A percentile compares a stretch with the other conserved stretches of the same genome.
These are phyloP conservation scores for Rhimphoctona megacephalus DNA, from an alignment of 2,888 invertebrate genomes.

Conservation along the genomic window DNA sequence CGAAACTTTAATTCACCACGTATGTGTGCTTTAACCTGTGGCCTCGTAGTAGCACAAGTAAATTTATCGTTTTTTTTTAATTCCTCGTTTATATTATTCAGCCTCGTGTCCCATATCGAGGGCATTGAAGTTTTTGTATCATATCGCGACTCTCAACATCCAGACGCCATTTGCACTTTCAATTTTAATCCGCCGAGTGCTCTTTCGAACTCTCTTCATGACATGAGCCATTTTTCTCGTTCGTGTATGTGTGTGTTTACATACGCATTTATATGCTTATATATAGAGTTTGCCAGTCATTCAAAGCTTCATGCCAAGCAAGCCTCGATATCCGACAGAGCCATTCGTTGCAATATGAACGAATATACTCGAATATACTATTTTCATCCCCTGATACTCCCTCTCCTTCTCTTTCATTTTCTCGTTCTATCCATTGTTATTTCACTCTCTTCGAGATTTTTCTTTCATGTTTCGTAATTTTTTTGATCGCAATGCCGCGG, in stretches of 20 bases:
- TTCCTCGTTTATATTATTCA: constrained; percentile 2
- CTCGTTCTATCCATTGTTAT: neutral
- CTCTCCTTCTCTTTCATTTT: neutral
- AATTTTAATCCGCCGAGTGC: constrained; percentile 77
- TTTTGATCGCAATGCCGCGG: constrained; percentile 20
- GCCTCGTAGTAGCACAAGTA: neutral
- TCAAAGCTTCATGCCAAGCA: constrained; percentile 18
- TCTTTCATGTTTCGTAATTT: constrained; percentile 52
- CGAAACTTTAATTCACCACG: constrained; percentile 27
- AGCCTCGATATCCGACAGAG: constrained; percentile 36
- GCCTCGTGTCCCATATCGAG: constrained; percentile 39
- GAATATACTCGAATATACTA: constrained; percentile 43
- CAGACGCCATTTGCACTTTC: constrained; percentile 66
- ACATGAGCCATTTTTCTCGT: constrained; percentile 60
- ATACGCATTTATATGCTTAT: neutral
- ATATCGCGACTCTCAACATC: neutral
- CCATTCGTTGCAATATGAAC: constrained; percentile 45
- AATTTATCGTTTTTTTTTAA: neutral
- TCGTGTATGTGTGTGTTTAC: constrained; percentile 25
- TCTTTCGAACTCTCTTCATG: constrained; percentile 73
- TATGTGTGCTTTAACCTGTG: neutral
- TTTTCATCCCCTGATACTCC: constrained; percentile 61
- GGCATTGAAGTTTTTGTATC: constrained; percentile 31
- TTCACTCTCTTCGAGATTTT: constrained; percentile 9
- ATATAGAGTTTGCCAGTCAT: constrained; percentile 41